phyloP scores from a whole-genome alignment of 2,888 invertebrate genomes.

The Eilema depressum region DNA sequence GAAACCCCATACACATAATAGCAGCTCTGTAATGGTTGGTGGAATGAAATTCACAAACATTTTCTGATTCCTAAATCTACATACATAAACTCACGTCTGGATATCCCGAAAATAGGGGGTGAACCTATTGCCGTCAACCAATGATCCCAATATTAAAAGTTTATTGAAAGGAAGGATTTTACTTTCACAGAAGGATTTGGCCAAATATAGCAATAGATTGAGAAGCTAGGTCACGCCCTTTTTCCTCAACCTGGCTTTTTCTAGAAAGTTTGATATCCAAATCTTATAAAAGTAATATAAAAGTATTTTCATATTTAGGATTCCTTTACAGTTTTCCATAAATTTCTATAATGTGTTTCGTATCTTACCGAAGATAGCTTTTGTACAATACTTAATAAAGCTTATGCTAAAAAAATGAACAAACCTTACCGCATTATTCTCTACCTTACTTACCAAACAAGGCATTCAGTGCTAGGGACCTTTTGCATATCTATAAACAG shows the following conservation, averaged over 20 bases:
- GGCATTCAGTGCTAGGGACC: constrained; percentile 62
- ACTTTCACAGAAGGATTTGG: background rate
- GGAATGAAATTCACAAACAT: background rate
- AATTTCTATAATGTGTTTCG: constrained; percentile 16
- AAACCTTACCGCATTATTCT: constrained; percentile 49
- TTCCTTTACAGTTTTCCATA: background rate
- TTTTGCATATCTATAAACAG: constrained; percentile 65
- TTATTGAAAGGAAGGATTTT: background rate
- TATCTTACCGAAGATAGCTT: background rate
- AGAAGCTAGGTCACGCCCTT: background rate
- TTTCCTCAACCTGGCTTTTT: background rate
- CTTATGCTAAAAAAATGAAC: constrained; percentile 49
- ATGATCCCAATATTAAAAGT: background rate
- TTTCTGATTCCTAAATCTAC: background rate
- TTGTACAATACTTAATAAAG: constrained; percentile 36
- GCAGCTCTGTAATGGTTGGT: no score
- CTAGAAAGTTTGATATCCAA: constrained; percentile 21
- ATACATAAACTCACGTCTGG: background rate
- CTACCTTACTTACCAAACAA: constrained; percentile 66
- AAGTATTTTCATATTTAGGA: background rate
- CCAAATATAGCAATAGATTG: background rate
- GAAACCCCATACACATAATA: background rate
- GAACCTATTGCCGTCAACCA: background rate
- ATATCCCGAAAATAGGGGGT: background rate
- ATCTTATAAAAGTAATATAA: constrained; percentile 55